Base-by-base conservation (phyloP, 2,797 vertebrate genomes). In the Sebastes nivosus region DNA sequence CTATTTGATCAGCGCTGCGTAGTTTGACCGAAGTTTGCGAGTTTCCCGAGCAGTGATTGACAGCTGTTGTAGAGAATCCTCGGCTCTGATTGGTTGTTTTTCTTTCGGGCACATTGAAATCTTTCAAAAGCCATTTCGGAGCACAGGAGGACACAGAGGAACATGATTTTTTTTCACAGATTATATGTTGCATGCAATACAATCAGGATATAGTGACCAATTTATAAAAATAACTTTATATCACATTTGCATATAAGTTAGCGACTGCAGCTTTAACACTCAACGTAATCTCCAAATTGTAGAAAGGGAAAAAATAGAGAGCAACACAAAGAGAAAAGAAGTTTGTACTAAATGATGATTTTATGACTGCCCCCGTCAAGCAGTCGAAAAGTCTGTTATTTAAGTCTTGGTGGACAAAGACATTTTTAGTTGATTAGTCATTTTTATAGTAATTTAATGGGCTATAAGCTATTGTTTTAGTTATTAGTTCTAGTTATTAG, bases 121-220 rank as follows among this genome's bases (percentile, higher is more conserved):
- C 46, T 50, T 50, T 0, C 46, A 50, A 18, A 9, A 0, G 42
- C 42, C 42, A 46, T 46, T 46, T 8, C 8, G 16, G 42, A 50
- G 46, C 46, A 9, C 0, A 18, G 0, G 46, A 46, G 1, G 42
- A 50, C 16, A 50, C 6, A 4, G 42, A 50, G 3, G 18, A 20
- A 20, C 16, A 2, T 20, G 16, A 50, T 20, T 8, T 46, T 16
- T 16, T 50, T 9, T 50, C 18, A 50, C 16, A 50, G 0, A 50
- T 50, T 0, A 50, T 18, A 18, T 50, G 3, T 50, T 18, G 18
- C 46, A 50, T 50, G 46, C 46, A 50, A 18, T 50, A 20, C 7
- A 0, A 18, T 50, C 46, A 50, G 0, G 46, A 20, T 50, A 50
- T 50, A 9, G 8, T 0, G 46, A 50, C 46, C 8, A 0, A 0